Evolutionary conservation across 2,888 invertebrate genomes (phyloP).

Genomic region (Chymomyza amoena): DNA sequence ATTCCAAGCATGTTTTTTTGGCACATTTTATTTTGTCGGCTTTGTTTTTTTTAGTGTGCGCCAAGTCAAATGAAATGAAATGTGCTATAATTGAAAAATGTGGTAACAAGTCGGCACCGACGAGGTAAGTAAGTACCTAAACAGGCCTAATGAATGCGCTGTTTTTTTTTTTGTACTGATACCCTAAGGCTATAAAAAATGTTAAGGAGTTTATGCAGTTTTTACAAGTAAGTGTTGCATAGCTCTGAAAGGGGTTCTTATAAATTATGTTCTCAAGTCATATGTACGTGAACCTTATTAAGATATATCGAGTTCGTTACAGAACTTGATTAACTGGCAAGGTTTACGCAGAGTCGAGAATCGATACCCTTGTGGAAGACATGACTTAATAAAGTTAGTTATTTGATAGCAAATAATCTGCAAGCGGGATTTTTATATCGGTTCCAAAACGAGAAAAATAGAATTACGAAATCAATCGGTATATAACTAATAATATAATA

Average conservation of each 20-base stretch:
- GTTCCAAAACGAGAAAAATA: no score
- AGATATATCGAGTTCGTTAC: not conserved
- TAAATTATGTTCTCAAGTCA: not conserved
- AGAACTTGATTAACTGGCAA: not conserved
- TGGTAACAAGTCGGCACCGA: slow-evolving; percentile 67
- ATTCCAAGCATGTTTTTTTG: slow-evolving; percentile 33
- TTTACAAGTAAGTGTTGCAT: not conserved
- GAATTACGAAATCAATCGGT: no score
- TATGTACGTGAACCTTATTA: not conserved
- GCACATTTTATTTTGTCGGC: slow-evolving; percentile 31
- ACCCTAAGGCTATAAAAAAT: not conserved
- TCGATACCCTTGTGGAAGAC: not conserved
- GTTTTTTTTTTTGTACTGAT: slow-evolving; percentile 48
- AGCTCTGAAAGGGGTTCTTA: not conserved
- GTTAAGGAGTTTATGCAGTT: not conserved
- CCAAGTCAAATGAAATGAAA: slow-evolving; percentile 75
- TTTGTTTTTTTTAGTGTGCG: slow-evolving; percentile 12
- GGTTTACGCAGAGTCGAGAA: not conserved
- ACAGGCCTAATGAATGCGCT: slow-evolving; percentile 70
- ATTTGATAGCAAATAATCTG: not conserved
- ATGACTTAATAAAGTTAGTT: not conserved
- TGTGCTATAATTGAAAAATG: slow-evolving; percentile 76
- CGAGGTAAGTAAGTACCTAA: not conserved
- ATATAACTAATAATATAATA: no score
- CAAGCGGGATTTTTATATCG: no score